These are phyloP conservation scores for Sapayoa aenigma DNA, from an alignment of 2,113 vertebrate species.

Conservation along the genomic window DNA sequence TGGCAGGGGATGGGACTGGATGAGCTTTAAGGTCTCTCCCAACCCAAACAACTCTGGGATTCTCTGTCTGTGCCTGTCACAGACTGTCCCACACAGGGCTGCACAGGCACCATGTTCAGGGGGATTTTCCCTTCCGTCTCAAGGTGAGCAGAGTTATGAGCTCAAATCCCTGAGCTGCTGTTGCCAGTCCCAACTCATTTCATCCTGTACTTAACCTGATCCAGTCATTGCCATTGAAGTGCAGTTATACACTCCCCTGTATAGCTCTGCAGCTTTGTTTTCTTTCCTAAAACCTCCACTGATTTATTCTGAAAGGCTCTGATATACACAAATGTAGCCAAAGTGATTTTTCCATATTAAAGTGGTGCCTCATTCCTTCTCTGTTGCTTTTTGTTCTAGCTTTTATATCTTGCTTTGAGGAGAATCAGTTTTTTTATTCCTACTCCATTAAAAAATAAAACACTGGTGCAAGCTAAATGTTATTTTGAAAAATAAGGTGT, in stretches of 20 bases:
- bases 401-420: neutral
- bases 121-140: neutral
- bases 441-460: neutral
- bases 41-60: neutral
- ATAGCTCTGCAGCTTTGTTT: neutral
- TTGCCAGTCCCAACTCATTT: neutral
- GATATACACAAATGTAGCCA: fast-evolving
- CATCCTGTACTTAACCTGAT: neutral
- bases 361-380: neutral
- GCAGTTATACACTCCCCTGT: neutral
- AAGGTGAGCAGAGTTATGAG: neutral
- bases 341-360: neutral
- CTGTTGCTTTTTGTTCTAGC: neutral
- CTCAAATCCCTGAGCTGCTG: neutral
- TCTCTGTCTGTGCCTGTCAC: neutral
- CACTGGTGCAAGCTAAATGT: neutral
- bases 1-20: neutral
- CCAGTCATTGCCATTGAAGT: neutral
- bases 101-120: neutral
- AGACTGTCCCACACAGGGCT: neutral
- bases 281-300: neutral
- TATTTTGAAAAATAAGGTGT: neutral
- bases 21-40: neutral
- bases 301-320: neutral
- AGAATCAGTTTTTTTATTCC: neutral